A percentile compares a stretch with the other conserved stretches of the same genome.
These are phyloP conservation scores for Gymnoscopelus microlampas DNA, from an alignment of 2,797 vertebrate species.

Conservation along the genomic window DNA sequence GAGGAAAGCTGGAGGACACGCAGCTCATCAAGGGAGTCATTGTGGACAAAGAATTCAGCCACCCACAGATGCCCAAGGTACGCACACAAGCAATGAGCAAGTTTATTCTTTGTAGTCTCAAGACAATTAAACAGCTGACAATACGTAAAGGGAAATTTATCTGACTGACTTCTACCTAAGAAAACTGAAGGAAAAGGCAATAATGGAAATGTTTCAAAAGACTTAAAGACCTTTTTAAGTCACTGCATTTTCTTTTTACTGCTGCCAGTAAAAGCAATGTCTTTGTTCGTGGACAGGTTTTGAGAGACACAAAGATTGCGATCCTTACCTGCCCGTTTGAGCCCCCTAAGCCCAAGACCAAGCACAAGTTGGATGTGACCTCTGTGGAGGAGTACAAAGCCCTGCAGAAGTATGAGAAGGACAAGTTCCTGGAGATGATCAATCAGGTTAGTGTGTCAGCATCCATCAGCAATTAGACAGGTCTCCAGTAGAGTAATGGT, in stretches of 20 bases:
- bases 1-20: constrained; percentile 96
- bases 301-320: constrained; percentile 93
- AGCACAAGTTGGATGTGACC: constrained; percentile 98
- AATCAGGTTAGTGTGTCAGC: constrained; percentile 82
- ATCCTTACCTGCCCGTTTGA: constrained; percentile 98
- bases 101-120: not conserved
- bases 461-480: too few species aligned
- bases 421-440: constrained; percentile 98
- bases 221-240: too few species aligned
- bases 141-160: not conserved
- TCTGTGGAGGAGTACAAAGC: constrained; percentile 96
- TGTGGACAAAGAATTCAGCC: constrained; percentile 99
- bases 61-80: constrained; percentile 99
- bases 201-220: too few species aligned
- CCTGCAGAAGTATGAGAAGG: constrained; percentile 95
- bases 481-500: not conserved
- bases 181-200: too few species aligned
- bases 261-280: not conserved
- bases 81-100: constrained; percentile 20
- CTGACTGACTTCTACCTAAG: not conserved
- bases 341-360: constrained; percentile 98
- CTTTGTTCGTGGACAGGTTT: constrained; percentile 72
- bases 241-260: too few species aligned
- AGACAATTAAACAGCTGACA: not conserved
- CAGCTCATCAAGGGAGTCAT: constrained; percentile 96